phyloP scores from a whole-genome alignment of 2,888 invertebrate species.

The Cheilosia grossa region DNA sequence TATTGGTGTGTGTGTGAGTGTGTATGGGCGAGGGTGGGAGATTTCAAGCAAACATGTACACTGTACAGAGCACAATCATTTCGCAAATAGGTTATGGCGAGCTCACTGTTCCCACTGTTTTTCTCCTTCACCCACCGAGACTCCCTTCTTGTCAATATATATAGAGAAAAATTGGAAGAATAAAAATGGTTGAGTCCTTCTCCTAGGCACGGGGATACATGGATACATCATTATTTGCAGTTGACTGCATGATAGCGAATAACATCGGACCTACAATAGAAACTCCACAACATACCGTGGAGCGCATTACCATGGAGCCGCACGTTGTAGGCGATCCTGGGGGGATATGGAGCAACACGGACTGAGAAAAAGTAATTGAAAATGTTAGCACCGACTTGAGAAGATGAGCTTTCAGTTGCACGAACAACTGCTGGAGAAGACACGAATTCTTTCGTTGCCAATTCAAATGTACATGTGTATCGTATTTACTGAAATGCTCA shows the following conservation, averaged over 20 bases:
- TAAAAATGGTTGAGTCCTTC: slow-evolving; percentile 62
- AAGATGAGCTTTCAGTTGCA: slow-evolving; percentile 72
- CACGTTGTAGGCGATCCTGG: slow-evolving; percentile 2
- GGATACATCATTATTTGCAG: slow-evolving; percentile 74
- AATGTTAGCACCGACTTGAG: slow-evolving; percentile 70
- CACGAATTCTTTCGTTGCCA: slow-evolving; percentile 44
- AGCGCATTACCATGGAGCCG: background rate
- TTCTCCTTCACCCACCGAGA: slow-evolving; percentile 5
- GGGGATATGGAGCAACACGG: background rate
- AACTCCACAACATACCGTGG: background rate
- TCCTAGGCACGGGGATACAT: slow-evolving; percentile 56
- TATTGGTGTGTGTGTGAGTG: slow-evolving; percentile 12
- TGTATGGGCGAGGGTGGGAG: slow-evolving; percentile 25
- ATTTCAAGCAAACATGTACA: slow-evolving; percentile 49
- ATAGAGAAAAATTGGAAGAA: slow-evolving; percentile 25
- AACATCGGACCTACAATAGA: slow-evolving; percentile 51
- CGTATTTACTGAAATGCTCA: slow-evolving; percentile 48
- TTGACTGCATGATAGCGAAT: slow-evolving; percentile 67
- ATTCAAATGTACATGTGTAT: slow-evolving; percentile 54
- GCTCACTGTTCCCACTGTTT: slow-evolving; percentile 42
- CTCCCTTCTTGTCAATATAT: slow-evolving; percentile 27
- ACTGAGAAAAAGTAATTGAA: slow-evolving; percentile 67
- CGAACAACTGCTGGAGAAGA: slow-evolving; percentile 54
- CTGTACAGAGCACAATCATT: slow-evolving; percentile 68
- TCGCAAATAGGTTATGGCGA: slow-evolving; percentile 73